Conservation (phyloP, 2,113 vertebrate genomes). For the Strix aluco region DNA sequence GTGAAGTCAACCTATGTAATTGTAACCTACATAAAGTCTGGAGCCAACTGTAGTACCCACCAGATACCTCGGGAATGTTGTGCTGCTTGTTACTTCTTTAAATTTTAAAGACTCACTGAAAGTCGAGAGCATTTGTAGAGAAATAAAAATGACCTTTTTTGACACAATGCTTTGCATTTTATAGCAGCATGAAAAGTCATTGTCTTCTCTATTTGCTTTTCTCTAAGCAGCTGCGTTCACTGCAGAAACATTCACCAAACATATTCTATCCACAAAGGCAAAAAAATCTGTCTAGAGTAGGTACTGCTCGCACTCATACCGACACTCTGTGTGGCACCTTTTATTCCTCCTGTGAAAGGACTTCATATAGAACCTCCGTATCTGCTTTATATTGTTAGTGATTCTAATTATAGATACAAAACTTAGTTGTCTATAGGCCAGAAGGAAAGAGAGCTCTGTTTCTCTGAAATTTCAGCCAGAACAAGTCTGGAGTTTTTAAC, state of each 20-base stretch:
- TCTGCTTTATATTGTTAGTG: not conserved
- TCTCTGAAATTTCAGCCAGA: not conserved
- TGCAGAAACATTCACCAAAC: not conserved
- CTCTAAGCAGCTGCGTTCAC: not conserved
- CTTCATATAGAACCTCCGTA: not conserved
- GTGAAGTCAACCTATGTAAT: not conserved
- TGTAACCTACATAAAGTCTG: not conserved
- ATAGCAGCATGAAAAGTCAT: not conserved
- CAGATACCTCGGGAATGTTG: not conserved
- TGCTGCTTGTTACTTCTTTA: not conserved
- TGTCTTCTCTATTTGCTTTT: not conserved
- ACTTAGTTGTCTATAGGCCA: not conserved
- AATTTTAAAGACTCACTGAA: not conserved
- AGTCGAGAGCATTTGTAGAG: not conserved
- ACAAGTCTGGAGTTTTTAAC: not conserved
- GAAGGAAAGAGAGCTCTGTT: not conserved
- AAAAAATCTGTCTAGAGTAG: not conserved
- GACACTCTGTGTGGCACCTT: not conserved
- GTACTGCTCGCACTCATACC: not conserved
- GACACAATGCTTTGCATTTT: not conserved
- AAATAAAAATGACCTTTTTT: not conserved
- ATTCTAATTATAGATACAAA: not conserved
- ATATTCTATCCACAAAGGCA: not conserved
- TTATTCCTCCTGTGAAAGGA: not conserved
- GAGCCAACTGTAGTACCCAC: not conserved